phyloP scores from a whole-genome alignment of 2,113 vertebrate species.

The Etheostoma cragini region DNA sequence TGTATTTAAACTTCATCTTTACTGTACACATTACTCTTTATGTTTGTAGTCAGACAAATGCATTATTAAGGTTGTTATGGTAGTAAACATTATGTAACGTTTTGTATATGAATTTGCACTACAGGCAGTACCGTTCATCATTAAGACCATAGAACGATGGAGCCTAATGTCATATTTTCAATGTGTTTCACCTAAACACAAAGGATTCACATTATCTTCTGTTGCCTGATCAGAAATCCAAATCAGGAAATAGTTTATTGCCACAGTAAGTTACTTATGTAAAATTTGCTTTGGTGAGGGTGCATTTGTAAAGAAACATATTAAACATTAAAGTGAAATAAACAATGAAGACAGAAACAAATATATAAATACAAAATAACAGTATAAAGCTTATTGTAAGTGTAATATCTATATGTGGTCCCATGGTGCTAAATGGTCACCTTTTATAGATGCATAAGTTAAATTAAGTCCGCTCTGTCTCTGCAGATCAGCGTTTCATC shows the following conservation, averaged over 20 bases:
- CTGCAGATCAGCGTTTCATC: background rate
- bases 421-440: background rate
- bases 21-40: background rate
- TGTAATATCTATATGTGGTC: background rate
- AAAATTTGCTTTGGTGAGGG: too few species aligned
- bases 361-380: too few species aligned
- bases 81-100: background rate
- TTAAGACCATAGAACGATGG: background rate
- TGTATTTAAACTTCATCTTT: too few species aligned
- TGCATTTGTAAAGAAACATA: too few species aligned
- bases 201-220: background rate
- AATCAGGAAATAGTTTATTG: too few species aligned
- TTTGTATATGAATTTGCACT: too few species aligned
- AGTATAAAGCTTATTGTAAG: too few species aligned
- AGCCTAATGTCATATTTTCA: background rate
- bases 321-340: too few species aligned
- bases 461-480: background rate
- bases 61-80: background rate
- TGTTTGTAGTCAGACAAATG: background rate
- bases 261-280: too few species aligned
- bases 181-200: too few species aligned
- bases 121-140: too few species aligned
- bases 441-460: background rate
- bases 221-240: background rate
- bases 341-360: too few species aligned